phyloP scores from a whole-genome alignment of 2,113 vertebrate species.

The Octodon degus region DNA sequence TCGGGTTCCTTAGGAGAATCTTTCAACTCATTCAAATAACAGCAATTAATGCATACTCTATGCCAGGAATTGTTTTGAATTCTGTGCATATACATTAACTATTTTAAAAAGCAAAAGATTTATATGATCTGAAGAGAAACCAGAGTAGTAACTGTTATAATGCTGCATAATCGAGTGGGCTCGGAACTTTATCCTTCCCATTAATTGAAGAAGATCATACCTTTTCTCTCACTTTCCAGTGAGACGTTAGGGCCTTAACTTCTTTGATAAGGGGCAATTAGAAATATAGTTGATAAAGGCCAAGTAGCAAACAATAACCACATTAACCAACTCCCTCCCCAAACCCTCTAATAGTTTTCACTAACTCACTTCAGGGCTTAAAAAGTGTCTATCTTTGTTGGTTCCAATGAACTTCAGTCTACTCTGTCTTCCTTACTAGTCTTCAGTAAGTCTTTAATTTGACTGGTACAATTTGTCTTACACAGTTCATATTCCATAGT shows the following conservation, averaged over 20 bases:
- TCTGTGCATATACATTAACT: not conserved
- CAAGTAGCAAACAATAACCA: not conserved
- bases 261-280: not conserved
- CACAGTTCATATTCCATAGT: not conserved
- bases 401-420: not conserved
- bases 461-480: not conserved
- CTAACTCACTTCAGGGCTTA: not conserved
- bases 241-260: too few species aligned
- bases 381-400: not conserved
- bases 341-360: not conserved
- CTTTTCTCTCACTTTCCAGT: not conserved
- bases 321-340: not conserved
- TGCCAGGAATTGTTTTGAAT: not conserved
- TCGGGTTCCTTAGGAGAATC: not conserved
- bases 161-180: not conserved
- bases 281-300: not conserved
- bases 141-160: not conserved
- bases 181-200: not conserved
- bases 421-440: not conserved
- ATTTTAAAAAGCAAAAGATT: not conserved
- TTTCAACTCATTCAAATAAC: not conserved
- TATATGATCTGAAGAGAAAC: not conserved
- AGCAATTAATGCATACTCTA: not conserved
- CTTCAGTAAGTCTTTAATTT: not conserved
- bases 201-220: not conserved